Base-by-base conservation (phyloP, 2,113 vertebrate species). In the Pycnonotus jocosus region DNA sequence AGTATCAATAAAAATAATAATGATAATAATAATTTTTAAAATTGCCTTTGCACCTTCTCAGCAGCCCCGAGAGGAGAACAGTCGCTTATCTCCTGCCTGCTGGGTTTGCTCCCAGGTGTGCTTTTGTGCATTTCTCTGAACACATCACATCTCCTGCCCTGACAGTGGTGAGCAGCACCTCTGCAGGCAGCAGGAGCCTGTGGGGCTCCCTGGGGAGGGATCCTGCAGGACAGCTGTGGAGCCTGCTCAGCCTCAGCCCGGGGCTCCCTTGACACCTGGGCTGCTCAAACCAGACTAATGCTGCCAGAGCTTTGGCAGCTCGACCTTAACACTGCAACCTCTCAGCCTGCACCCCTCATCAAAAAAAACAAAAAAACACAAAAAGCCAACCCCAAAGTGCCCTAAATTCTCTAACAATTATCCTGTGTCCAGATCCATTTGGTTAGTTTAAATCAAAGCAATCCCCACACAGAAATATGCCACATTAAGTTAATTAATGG, bases 181-280 rank as follows among this genome's bases (percentile, higher is more conserved):
- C 56, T 5, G 12, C 1, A 2, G 0, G 2, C 54, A 77, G 70
- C 68, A 23, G 1, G 4, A 91, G 58, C 73, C 54, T 2, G 20
- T 1, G 42, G 37, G 27, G 78, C 24, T 90, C 94, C 31, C 51
- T 0, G 0, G 92, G 80, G 92, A 78, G 20, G 15, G 56, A 78
- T 90, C 51, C 20, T 30, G 42, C 3, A 0, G 89, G 88, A 15
- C 93, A 83, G 95, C 85, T 81, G 33, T 2, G 47, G 76, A 92
- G 93, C 76, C 94, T 96, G 95, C 68, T 95, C 86, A 94, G 73
- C 82, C 86, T 95, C 96, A 96, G 82, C 56, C 58, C 6, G 21
- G 37, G 79, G 79, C 53, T 86, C 35, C 91, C 40, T 1, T 66
- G 64, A 86, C 72, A 70, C 13, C n/a, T n/a, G n/a, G n/a, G 0